These are phyloP conservation scores for Sarcophaga subvicina DNA, from an alignment of 2,888 invertebrate species.

Conservation along the genomic window DNA sequence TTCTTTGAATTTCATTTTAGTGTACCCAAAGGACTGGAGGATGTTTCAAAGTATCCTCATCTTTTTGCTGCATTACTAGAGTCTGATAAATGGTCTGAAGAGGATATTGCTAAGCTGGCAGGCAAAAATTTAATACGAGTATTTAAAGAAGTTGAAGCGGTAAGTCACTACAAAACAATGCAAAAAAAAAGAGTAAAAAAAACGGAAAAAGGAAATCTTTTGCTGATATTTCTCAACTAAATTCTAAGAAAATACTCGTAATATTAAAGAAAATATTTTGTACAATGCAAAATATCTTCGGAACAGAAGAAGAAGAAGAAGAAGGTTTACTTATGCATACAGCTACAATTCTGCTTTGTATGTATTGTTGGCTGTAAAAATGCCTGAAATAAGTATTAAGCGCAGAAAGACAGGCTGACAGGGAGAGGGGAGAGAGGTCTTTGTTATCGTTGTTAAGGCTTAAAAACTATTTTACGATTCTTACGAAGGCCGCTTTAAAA, in stretches of 20 bases:
- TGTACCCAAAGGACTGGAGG: slow-evolving; percentile 90
- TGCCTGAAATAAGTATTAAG: slow-evolving; percentile 35
- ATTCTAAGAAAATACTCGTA: background rate
- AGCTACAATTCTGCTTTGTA: background rate
- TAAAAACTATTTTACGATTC: slow-evolving; percentile 37
- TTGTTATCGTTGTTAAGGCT: slow-evolving; percentile 51
- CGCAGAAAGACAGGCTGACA: slow-evolving; percentile 4
- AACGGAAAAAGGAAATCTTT: slow-evolving; percentile 44
- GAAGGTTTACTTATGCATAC: background rate
- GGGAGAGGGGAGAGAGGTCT: slow-evolving; percentile 35
- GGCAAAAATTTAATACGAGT: slow-evolving; percentile 93
- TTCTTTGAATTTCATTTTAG: slow-evolving; percentile 71
- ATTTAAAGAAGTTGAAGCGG: slow-evolving; percentile 88
- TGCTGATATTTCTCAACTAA: slow-evolving; percentile 1
- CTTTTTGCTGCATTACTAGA: slow-evolving; percentile 90
- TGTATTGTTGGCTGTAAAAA: slow-evolving; percentile 45
- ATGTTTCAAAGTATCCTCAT: slow-evolving; percentile 93
- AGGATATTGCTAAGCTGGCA: slow-evolving; percentile 91
- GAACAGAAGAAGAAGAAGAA: slow-evolving; percentile 1
- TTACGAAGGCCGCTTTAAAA: slow-evolving; percentile 26
- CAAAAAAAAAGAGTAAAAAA: background rate
- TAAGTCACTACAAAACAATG: slow-evolving; percentile 83
- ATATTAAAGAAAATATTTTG: background rate
- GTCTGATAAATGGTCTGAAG: slow-evolving; percentile 91
- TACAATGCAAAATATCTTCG: slow-evolving; percentile 4